Evolutionary conservation across 2,113 vertebrate species (phyloP).

Genomic region (Colius striatus): DNA sequence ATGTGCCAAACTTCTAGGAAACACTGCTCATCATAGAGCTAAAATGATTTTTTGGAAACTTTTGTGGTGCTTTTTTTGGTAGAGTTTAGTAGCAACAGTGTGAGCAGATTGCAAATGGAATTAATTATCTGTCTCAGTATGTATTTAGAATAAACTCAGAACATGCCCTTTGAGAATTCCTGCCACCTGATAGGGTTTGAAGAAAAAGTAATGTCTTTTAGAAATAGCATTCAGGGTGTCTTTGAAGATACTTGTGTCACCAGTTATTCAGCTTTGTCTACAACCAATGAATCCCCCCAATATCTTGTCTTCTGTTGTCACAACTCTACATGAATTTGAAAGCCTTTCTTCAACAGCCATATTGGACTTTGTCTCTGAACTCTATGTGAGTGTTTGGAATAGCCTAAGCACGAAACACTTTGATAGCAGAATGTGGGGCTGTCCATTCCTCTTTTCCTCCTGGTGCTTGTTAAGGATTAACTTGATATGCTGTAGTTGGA

Average conservation of each 20-base stretch:
- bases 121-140: neutral
- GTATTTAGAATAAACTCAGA: neutral
- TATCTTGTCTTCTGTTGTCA: neutral
- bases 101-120: neutral
- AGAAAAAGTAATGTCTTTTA: neutral
- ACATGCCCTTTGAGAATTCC: neutral
- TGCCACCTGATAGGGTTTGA: neutral
- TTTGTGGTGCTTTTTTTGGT: neutral
- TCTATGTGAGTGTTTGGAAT: neutral
- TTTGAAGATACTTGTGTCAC: neutral
- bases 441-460: neutral
- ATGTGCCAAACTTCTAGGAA: neutral
- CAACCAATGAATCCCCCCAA: neutral
- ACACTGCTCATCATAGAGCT: neutral
- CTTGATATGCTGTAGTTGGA: neutral
- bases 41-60: neutral
- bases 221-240: neutral
- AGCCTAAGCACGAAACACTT: neutral
- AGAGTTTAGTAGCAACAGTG: neutral
- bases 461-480: neutral
- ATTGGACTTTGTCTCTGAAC: neutral
- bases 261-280: neutral
- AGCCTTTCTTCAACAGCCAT: neutral
- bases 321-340: neutral
- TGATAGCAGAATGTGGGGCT: neutral